Evolutionary conservation across 1,140 invertebrate genomes (phyloP).

Genomic region (Drosophila setifemur): DNA sequence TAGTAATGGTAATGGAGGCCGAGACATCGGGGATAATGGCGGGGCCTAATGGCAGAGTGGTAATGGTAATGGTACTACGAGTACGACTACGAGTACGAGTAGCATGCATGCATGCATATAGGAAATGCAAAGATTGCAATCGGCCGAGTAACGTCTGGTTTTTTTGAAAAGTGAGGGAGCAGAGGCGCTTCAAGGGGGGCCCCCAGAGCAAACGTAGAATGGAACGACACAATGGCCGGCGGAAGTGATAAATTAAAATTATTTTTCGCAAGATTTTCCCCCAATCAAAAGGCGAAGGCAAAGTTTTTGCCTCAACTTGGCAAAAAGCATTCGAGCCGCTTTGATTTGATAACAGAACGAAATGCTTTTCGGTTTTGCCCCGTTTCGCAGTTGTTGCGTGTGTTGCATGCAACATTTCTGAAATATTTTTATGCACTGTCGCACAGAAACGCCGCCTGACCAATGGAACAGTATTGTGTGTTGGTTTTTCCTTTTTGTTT

Average conservation of each 20-base stretch:
- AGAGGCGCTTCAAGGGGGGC: not conserved
- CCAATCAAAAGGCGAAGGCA: conserved; percentile 46
- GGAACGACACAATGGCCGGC: conserved; percentile 74
- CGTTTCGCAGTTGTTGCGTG: conserved; percentile 17
- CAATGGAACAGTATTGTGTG: conserved; percentile 56
- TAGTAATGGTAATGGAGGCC: conserved; percentile 27
- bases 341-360: conserved; percentile 72
- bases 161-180: not conserved
- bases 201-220: not conserved
- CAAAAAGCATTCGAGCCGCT: conserved; percentile 46
- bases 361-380: conserved; percentile 20
- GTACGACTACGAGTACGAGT: too few relatives aligned
- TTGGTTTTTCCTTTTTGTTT: conserved; percentile 45
- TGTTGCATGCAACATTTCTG: conserved; percentile 64
- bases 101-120: conserved; percentile 78
- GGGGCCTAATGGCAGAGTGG: conserved; percentile 61
- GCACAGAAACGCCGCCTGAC: conserved; percentile 56
- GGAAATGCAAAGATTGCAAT: conserved; percentile 77
- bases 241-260: conserved; percentile 82
- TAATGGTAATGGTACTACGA: conserved; percentile 46
- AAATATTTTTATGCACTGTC: conserved; percentile 79
- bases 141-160: conserved; percentile 14
- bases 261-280: conserved; percentile 79
- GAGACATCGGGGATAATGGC: conserved; percentile 40
- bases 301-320: conserved; percentile 19